Base-by-base conservation (phyloP, 1,140 invertebrate species). In the Wasmannia auropunctata region DNA sequence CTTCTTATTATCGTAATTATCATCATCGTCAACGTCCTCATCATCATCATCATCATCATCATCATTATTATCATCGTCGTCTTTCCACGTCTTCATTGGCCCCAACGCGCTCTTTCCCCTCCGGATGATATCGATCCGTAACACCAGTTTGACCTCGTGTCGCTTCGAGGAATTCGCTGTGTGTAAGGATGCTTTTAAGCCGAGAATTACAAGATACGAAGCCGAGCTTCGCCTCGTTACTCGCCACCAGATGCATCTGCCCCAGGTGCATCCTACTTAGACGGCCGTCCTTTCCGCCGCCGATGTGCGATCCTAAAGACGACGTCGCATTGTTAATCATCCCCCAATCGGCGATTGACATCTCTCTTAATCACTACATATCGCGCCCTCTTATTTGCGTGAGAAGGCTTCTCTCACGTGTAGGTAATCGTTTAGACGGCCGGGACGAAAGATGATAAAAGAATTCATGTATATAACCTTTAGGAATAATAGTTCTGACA, bases 111-210 rank as follows among this genome's bases (percentile, higher is more conserved):
- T 76, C 43, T 65, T n/a, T 49, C 46, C 22, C 40, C 28, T 75
- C 49, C 7, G 51, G 43, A 34, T 22, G n/a, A 2, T 76, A 85
- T 85, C 72, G 81, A 85, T 85, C 70, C 70, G 56, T 77, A 85
- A 85, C 43, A 49, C 58, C 56, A 54, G 69, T 85, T 85, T 76
- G 81, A 76, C 81, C 81, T 62, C 81, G 81, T 85, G 43, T 85
- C 56, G 72, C 56, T 85, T 58, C 40, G 58, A 49, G 56, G 51
- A 72, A 81, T 81, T 51, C 37, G 31, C 34, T 19, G 46, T n/a
- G 49, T 54, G 22, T 81, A 54, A 72, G 19, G 25, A 72, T 70
- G 79, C 51, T 81, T 81, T 81, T 58, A 81, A 16, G 62, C 43
- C 25, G 19, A 3, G 37, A 72, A 81, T 72, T 72, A 72, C 51